Percentiles rank a stretch among this genome's conserved stretches.
Evolutionary conservation across 2,888 invertebrate species (phyloP).

Genomic region (Morpho deidamia): DNA sequence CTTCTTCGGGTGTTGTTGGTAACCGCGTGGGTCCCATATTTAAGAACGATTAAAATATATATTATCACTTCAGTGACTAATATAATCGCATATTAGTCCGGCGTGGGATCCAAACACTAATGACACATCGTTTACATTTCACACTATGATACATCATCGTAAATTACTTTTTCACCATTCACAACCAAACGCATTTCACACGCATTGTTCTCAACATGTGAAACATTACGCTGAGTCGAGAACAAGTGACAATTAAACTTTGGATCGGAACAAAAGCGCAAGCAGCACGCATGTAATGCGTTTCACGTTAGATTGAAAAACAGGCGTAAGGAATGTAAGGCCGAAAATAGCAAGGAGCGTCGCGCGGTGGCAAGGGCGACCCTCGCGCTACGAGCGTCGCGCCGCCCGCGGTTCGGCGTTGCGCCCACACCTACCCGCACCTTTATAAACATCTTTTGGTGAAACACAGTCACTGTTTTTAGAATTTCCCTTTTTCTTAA

Average conservation of each 20-base stretch:
- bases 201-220: background rate
- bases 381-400: slow-evolving; percentile 49
- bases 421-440: slow-evolving; percentile 43
- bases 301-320: slow-evolving; percentile 76
- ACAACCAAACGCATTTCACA: slow-evolving; percentile 9
- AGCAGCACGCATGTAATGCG: slow-evolving; percentile 68
- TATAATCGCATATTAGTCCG: slow-evolving; percentile 50
- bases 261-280: slow-evolving; percentile 54
- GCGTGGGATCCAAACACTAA: slow-evolving; percentile 38
- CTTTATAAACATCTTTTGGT: slow-evolving; percentile 61
- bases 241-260: slow-evolving; percentile 3
- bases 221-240: background rate
- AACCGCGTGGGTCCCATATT: slow-evolving; percentile 66
- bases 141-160: slow-evolving; percentile 41
- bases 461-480: slow-evolving; percentile 43
- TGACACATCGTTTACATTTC: slow-evolving; percentile 41
- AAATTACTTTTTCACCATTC: slow-evolving; percentile 20
- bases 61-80: slow-evolving; percentile 34
- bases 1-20: slow-evolving; percentile 64
- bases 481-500: too few species aligned
- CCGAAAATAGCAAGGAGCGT: slow-evolving; percentile 75
- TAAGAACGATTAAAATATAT: background rate
- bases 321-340: slow-evolving; percentile 73
- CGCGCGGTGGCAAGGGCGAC: slow-evolving; percentile 63
- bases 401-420: slow-evolving; percentile 31